Base-by-base conservation (phyloP, 2,113 vertebrate species). In the Periophthalmus modestus region DNA sequence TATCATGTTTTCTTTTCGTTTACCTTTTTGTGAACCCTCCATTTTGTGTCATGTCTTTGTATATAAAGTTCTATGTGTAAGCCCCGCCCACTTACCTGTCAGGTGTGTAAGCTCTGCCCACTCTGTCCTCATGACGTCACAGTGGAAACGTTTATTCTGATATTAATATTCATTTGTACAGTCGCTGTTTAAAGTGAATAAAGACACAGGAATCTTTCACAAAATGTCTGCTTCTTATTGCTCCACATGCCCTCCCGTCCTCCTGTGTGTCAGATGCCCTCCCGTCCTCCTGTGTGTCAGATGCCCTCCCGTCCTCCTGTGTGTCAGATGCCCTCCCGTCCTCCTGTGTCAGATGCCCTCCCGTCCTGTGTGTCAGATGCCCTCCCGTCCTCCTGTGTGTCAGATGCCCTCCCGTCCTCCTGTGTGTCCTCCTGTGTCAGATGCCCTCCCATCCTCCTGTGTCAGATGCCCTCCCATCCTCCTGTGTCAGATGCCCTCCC, bases 41-140 rank as follows among this genome's bases (percentile, higher is more conserved):
- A 52, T 52, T 52, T 50, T 55, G 39, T 55, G 52, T 55, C 57
- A 5, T 15, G 57, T 59, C 14, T 59, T 21, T 59, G 57, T 59
- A 59, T 28, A 59, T 59, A 59, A 13, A 59, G 57, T 59, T 28
- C 3, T 28, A 4, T 59, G 57, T 59, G 5, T 28, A 15, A 59
- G 57, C 57, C 57, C 55, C 57, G 23, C 57, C 57, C 57, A 59
- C 57, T 59, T 28, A 59, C 57, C 57, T 59, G 57, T 28, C 57
- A 59, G 57, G 57, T 59, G 57, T 59, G 57, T 59, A 59, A 59
- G 57, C 57, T 59, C 57, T 23, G 23, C 57, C 57, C 57, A 59
- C 57, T 59, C 57, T 24, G 57, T 59, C 57, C 23, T 59, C 57
- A 59, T 59, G 57, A 59, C 21, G 21, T 59, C 57, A 59, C 57